Evolutionary conservation across 2,797 vertebrate genomes (phyloP).

Genomic region (Acomys russatus): DNA sequence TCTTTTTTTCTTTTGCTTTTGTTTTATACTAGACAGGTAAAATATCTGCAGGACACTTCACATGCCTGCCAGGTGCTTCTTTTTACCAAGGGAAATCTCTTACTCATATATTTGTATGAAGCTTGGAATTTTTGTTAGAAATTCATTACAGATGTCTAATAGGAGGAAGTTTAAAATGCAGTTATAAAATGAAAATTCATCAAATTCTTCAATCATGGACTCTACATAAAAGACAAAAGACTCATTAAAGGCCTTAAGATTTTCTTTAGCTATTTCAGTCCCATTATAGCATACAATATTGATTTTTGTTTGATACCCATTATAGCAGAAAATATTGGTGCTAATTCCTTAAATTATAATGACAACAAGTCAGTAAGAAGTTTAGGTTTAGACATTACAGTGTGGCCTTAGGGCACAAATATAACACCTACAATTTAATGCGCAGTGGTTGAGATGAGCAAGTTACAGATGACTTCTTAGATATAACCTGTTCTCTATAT

Average conservation of each 20-base stretch:
- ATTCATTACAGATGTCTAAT: not conserved
- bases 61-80: not conserved
- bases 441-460: not conserved
- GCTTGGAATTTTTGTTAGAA: not conserved
- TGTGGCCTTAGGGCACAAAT: not conserved
- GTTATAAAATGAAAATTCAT: slow-evolving; percentile 3
- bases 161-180: not conserved
- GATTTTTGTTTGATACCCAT: not conserved
- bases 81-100: not conserved
- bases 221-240: not conserved
- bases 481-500: not conserved
- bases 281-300: not conserved
- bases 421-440: not conserved
- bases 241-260: not conserved
- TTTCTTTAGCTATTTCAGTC: slow-evolving; percentile 25
- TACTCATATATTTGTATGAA: not conserved
- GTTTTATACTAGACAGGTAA: not conserved
- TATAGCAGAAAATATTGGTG: not conserved
- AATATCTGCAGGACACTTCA: not conserved
- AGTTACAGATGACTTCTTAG: not conserved
- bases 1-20: not conserved
- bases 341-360: slow-evolving; percentile 27
- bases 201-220: not conserved
- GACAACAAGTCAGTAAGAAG: not conserved
- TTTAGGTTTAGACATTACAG: not conserved